A percentile compares a stretch with the other conserved stretches of the same genome.
These are phyloP conservation scores for Noctua pronuba DNA, from an alignment of 2,888 invertebrate species.

Conservation along the genomic window DNA sequence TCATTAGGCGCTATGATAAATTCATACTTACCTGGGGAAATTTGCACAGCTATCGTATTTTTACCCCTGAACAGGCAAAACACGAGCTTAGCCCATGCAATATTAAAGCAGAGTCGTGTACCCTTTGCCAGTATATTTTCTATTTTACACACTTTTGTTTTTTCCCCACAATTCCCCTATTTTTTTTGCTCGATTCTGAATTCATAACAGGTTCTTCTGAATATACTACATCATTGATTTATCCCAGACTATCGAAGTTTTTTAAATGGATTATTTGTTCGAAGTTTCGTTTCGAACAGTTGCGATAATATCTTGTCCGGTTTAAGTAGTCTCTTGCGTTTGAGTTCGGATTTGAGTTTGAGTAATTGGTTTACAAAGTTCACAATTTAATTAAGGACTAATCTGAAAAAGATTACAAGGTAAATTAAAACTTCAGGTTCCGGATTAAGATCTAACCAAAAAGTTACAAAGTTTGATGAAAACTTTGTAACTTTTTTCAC, in stretches of 20 bases:
- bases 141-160: constrained; percentile 33
- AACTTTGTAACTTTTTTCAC: background rate
- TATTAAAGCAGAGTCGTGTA: constrained; percentile 64
- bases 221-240: constrained; percentile 20
- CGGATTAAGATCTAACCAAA: constrained; percentile 24
- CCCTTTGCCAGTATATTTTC: constrained; percentile 43
- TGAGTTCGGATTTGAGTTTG: constrained; percentile 6
- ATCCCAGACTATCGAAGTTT: background rate
- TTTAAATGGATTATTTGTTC: constrained; percentile 14
- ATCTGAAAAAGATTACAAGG: constrained; percentile 33
- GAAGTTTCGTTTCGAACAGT: background rate
- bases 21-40: constrained; percentile 76
- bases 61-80: constrained; percentile 46
- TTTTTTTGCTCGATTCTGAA: constrained; percentile 34
- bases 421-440: constrained; percentile 44
- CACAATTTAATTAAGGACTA: constrained; percentile 37
- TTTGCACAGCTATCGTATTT: constrained; percentile 65
- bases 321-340: background rate
- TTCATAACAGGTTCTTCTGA: constrained; percentile 24
- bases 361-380: constrained; percentile 40
- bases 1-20: constrained; percentile 69
- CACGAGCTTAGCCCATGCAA: constrained; percentile 55
- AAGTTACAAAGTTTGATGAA: no score
- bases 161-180: constrained; percentile 19
- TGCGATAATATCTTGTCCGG: background rate